A percentile compares a stretch with the other conserved stretches of the same genome.
Conservation (phyloP, 2,797 vertebrate species). For the Hipposideros larvatus region DNA sequence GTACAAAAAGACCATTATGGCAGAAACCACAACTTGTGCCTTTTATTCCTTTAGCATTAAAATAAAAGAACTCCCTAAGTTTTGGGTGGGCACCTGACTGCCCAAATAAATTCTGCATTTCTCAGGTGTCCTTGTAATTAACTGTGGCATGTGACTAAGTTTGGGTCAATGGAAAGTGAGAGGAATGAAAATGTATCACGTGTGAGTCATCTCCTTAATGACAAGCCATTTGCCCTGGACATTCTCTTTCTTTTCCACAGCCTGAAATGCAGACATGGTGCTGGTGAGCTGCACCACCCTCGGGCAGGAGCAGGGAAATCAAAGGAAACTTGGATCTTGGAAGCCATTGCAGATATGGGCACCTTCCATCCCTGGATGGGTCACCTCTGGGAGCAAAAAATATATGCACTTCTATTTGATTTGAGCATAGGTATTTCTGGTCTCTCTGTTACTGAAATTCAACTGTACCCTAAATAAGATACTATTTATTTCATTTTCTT, state of each 20-base stretch:
- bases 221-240: not conserved
- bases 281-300: not conserved
- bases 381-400: not conserved
- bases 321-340: not conserved
- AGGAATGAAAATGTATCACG: not conserved
- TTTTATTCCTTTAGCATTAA: slow-evolving; percentile 46
- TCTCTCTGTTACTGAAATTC: not conserved
- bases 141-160: not conserved
- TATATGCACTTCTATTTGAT: not conserved
- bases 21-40: not conserved
- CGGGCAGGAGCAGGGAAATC: not conserved
- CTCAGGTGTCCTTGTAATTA: not conserved
- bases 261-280: not conserved
- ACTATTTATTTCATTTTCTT: not conserved
- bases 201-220: not conserved
- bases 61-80: not conserved
- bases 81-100: not conserved
- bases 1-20: not conserved
- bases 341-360: not conserved
- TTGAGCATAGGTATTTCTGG: not conserved
- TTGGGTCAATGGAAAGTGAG: not conserved
- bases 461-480: not conserved
- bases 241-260: not conserved
- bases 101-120: not conserved
- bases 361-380: not conserved